A percentile compares a stretch with the other conserved stretches of the same genome.
Evolutionary conservation across 2,113 vertebrate genomes (phyloP).

Genomic region (Poicephalus meyeri): DNA sequence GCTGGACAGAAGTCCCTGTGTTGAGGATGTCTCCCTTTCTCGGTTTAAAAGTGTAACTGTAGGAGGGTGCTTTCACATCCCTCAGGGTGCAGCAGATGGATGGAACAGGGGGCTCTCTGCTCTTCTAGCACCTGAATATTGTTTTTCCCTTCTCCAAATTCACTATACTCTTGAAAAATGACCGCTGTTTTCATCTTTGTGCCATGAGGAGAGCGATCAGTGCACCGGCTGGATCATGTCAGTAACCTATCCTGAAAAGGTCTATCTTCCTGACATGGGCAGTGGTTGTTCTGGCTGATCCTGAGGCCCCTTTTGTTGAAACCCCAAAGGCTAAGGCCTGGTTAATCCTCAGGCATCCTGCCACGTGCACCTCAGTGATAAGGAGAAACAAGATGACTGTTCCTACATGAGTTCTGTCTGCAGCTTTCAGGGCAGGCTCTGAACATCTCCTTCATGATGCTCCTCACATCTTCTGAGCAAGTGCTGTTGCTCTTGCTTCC

Average conservation of each 20-base stretch:
- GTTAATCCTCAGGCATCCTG: neutral
- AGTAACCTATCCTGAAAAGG: neutral
- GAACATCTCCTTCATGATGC: neutral
- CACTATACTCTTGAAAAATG: neutral
- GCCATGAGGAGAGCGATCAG: neutral
- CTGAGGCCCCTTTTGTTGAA: neutral
- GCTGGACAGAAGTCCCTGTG: neutral
- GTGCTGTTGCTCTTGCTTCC: neutral
- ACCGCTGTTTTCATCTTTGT: neutral
- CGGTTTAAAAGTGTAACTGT: neutral
- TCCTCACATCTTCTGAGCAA: neutral
- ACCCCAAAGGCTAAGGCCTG: neutral
- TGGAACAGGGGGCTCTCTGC: neutral
- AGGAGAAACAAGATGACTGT: neutral
- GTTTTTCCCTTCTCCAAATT: neutral
- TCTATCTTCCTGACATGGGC: neutral
- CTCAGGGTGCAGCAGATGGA: neutral
- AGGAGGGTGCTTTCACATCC: neutral
- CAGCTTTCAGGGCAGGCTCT: neutral
- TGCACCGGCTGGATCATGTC: neutral
- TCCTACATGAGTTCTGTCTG: neutral
- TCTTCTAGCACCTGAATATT: neutral
- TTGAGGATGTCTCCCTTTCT: neutral
- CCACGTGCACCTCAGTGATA: fast-evolving
- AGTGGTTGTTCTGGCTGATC: neutral